A percentile compares a stretch with the other conserved stretches of the same genome.
These are phyloP conservation scores for Theretra japonica DNA, from an alignment of 2,888 invertebrate species.

Conservation along the genomic window DNA sequence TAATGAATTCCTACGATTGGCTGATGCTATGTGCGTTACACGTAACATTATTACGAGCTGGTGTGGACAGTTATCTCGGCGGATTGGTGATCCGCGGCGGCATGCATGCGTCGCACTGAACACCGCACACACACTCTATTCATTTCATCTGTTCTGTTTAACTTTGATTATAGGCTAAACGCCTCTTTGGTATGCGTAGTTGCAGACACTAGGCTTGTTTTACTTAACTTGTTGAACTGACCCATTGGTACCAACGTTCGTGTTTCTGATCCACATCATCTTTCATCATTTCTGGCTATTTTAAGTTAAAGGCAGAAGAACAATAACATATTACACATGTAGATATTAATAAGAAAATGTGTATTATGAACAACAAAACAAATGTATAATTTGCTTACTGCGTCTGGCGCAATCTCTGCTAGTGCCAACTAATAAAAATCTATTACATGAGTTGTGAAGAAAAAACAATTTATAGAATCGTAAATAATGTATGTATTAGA, in stretches of 20 bases:
- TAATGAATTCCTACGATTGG: constrained; percentile 18
- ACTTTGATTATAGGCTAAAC: not conserved
- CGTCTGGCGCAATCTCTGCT: not conserved
- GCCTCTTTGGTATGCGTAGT: not conserved
- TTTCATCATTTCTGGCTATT: too few relatives aligned
- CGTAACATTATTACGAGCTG: constrained; percentile 19
- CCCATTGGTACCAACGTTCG: not conserved
- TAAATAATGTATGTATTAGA: constrained; percentile 20
- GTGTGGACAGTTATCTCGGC: not conserved
- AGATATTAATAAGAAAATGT: too few relatives aligned
- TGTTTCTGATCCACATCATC: too few relatives aligned
- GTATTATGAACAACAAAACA: too few relatives aligned
- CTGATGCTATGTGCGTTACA: not conserved
- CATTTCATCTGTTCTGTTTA: not conserved
- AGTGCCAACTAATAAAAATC: constrained; percentile 12
- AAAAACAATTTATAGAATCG: not conserved
- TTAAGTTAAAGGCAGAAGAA: too few relatives aligned
- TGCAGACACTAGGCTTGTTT: not conserved
- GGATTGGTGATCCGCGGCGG: not conserved
- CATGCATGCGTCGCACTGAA: not conserved
- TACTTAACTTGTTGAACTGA: not conserved
- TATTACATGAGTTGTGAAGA: not conserved
- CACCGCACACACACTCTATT: not conserved
- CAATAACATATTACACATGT: too few relatives aligned
- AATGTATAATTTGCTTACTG: too few relatives aligned